A percentile compares a stretch with the other conserved stretches of the same genome.
Conservation (phyloP, 2,888 invertebrate species). For the Busseola fusca region DNA sequence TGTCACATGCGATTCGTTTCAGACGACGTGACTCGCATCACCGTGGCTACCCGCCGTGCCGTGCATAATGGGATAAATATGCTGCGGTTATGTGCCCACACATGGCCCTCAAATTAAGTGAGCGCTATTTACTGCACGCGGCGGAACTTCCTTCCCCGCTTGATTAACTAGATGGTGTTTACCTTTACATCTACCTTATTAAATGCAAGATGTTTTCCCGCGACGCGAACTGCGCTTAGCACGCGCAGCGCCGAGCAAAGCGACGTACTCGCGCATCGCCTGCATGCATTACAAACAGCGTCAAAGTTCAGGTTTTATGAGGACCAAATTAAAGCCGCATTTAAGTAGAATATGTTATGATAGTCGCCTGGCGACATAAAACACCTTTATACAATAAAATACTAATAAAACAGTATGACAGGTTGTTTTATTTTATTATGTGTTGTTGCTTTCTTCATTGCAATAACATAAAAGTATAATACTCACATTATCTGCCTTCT, state of each 20-base stretch:
- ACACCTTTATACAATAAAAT: conserved; percentile 23
- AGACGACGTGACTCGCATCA: conserved; percentile 88
- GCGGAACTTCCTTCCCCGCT: conserved; percentile 81
- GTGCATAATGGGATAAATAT: conserved; percentile 89
- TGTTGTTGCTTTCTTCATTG: conserved; percentile 23
- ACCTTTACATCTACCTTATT: conserved; percentile 74
- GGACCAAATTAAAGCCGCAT: conserved; percentile 33
- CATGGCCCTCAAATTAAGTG: conserved; percentile 88
- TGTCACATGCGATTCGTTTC: conserved; percentile 90
- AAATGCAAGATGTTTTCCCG: conserved; percentile 71
- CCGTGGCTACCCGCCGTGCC: conserved; percentile 83
- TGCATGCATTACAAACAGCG: conserved; percentile 64
- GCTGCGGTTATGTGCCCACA: conserved; percentile 87
- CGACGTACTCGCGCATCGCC: conserved; percentile 31
- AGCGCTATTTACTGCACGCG: conserved; percentile 84
- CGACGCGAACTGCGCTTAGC: conserved; percentile 39
- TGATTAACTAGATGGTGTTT: conserved; percentile 85
- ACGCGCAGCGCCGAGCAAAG: conserved; percentile 13
- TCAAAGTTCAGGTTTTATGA: conserved; percentile 39
- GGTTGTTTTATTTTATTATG: conserved; percentile 46
- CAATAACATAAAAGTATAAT: conserved; percentile 30
- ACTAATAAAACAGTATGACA: conserved; percentile 34
- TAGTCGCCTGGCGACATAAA: conserved; percentile 31
- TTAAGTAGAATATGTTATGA: conserved; percentile 24
- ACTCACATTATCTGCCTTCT: conserved; percentile 3